phyloP scores from a whole-genome alignment of 1,140 invertebrate genomes.

The Thalassaphorura encarpata region DNA sequence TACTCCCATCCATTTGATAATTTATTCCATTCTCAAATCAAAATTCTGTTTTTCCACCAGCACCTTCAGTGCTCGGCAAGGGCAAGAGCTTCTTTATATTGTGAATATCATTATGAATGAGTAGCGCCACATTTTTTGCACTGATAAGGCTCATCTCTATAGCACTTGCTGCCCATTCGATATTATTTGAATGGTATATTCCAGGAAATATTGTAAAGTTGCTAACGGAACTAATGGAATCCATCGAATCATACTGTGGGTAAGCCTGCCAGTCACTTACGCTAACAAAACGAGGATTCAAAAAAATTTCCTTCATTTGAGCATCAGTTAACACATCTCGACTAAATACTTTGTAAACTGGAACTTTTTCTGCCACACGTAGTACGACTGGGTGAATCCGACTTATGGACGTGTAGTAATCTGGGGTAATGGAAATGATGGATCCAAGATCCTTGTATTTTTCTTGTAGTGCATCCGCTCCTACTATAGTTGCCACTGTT shows the following conservation, averaged over 20 bases:
- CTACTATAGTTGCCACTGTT: constrained; percentile 49
- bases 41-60: no score
- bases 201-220: constrained; percentile 45
- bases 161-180: constrained; percentile 57
- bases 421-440: constrained; percentile 44
- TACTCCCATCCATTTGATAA: no score
- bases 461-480: constrained; percentile 41
- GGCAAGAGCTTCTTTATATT: neutral
- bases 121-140: constrained; percentile 53
- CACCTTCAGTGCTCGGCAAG: no score
- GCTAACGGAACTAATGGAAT: no score
- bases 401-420: constrained; percentile 39
- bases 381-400: constrained; percentile 27
- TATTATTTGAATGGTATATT: constrained; percentile 55
- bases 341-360: constrained; percentile 53
- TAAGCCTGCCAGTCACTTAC: constrained; percentile 51
- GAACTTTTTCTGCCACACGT: constrained; percentile 24
- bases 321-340: constrained; percentile 38
- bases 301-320: constrained; percentile 45
- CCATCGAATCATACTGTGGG: constrained; percentile 47
- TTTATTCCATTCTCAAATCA: no score
- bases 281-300: constrained; percentile 37
- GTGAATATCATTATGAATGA: constrained; percentile 36
- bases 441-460: constrained; percentile 28
- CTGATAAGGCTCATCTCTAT: constrained; percentile 61